Evolutionary conservation across 2,888 invertebrate species (phyloP).

Genomic region (Drosophila prolongata): DNA sequence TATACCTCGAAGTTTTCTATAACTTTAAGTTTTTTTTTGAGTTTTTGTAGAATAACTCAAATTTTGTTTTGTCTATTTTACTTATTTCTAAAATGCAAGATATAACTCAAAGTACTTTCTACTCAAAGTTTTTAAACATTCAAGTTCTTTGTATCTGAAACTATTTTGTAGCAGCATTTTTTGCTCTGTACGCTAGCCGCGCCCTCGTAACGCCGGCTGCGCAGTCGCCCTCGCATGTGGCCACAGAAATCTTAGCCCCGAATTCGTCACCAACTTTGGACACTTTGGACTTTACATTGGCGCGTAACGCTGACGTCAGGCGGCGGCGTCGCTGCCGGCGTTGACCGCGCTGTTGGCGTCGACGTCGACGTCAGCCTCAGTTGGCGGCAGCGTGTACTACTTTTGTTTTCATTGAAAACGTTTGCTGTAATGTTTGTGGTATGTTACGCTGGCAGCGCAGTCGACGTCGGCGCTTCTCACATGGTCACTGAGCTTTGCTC

Average conservation of each 20-base stretch:
- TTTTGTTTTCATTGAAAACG: constrained; percentile 79
- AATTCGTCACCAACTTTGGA: constrained; percentile 63
- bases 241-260: constrained; percentile 42
- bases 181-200: constrained; percentile 51
- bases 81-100: no score
- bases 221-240: constrained; percentile 56
- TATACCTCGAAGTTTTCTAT: no score
- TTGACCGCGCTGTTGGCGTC: constrained; percentile 17
- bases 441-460: constrained; percentile 39
- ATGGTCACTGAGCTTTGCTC: constrained; percentile 77
- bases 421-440: constrained; percentile 78
- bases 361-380: constrained; percentile 28
- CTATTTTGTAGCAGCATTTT: no score
- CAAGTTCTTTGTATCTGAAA: no score
- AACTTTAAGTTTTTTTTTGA: no score
- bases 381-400: constrained; percentile 71
- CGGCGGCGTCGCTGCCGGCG: background rate
- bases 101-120: no score
- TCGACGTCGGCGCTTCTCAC: constrained; percentile 63
- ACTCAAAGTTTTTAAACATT: no score
- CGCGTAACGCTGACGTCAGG: constrained; percentile 52
- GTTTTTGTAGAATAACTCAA: background rate
- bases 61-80: no score
- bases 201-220: constrained; percentile 65
- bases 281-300: constrained; percentile 35